Conservation (phyloP, 2,888 invertebrate genomes). For the Drosophila nigricruria region DNA sequence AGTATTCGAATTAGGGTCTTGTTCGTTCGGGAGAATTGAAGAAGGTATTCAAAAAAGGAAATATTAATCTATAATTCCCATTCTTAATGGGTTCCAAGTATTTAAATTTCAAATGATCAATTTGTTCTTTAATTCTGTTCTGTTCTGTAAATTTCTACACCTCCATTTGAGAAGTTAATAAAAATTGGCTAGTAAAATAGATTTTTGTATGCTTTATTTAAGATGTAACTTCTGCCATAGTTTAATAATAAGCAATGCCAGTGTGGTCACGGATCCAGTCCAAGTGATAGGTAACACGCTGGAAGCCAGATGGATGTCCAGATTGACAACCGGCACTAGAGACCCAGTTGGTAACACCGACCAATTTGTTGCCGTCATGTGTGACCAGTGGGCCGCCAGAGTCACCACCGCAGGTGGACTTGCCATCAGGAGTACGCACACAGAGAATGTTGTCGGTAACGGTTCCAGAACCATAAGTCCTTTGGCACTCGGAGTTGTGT, state of each 20-base stretch:
- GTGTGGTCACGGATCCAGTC: slow-evolving; percentile 70
- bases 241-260: slow-evolving; percentile 64
- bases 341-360: slow-evolving; percentile 74
- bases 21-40: too few species aligned
- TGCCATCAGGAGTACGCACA: slow-evolving; percentile 58
- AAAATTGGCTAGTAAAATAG: neutral
- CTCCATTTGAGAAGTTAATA: neutral
- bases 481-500: slow-evolving; percentile 73
- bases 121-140: too few species aligned
- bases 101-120: too few species aligned
- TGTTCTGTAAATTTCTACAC: too few species aligned
- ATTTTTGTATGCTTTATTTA: slow-evolving; percentile 4
- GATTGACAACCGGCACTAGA: slow-evolving; percentile 58
- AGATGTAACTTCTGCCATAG: neutral
- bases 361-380: slow-evolving; percentile 51
- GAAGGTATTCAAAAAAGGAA: too few species aligned
- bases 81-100: too few species aligned
- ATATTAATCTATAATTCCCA: too few species aligned
- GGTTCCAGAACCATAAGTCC: slow-evolving; percentile 31
- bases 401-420: slow-evolving; percentile 77
- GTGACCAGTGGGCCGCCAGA: slow-evolving; percentile 81
- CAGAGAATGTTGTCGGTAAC: slow-evolving; percentile 64
- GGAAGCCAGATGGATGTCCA: slow-evolving; percentile 70
- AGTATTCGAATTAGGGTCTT: too few species aligned
- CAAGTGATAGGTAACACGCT: slow-evolving; percentile 67